A percentile compares a stretch with the other conserved stretches of the same genome.
These are phyloP conservation scores for Australoheros scitulus DNA, from an alignment of 2,113 vertebrate species.

Conservation along the genomic window DNA sequence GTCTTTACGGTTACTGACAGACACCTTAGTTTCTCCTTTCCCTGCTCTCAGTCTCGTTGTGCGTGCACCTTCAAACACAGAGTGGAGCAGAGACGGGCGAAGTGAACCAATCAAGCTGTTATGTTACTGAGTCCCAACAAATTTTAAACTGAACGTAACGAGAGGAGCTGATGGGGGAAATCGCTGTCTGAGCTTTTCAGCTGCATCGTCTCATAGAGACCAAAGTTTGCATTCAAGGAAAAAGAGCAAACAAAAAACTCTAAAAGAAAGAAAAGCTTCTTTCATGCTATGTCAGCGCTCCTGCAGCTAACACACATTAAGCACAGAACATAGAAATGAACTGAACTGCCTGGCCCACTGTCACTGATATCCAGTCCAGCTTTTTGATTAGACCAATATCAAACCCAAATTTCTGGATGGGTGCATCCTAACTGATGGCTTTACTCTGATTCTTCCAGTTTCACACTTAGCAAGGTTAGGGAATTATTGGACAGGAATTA, in stretches of 20 bases:
- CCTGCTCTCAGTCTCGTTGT: background rate
- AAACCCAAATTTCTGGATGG: no score
- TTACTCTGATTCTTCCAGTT: background rate
- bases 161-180: background rate
- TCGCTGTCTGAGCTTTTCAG: no score
- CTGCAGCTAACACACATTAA: background rate
- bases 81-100: background rate
- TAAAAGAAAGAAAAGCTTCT: background rate
- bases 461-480: background rate
- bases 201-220: background rate
- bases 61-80: background rate
- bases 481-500: background rate
- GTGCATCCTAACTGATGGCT: background rate
- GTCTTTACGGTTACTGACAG: background rate
- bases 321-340: background rate
- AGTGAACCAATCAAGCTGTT: background rate
- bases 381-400: background rate
- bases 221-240: background rate
- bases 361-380: no score
- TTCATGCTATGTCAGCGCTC: background rate
- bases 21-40: background rate
- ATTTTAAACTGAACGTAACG: background rate
- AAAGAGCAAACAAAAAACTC: accelerated
- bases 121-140: background rate
- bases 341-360: background rate